Percentiles rank a stretch among this genome's conserved stretches.
Evolutionary conservation across 1,140 invertebrate genomes (phyloP).

Genomic region (Brachionus sp.): DNA sequence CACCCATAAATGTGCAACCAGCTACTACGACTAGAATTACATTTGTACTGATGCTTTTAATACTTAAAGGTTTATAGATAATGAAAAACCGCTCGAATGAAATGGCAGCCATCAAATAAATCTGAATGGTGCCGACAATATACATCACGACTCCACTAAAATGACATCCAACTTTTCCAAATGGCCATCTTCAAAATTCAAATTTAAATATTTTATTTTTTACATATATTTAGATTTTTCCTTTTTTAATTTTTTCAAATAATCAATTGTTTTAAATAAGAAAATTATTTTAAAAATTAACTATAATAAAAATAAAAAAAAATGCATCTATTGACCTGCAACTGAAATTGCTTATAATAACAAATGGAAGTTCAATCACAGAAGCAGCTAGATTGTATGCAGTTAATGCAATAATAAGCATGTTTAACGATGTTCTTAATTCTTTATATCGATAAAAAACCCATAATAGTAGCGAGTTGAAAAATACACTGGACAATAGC

Average conservation of each 20-base stretch:
- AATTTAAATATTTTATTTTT: neutral
- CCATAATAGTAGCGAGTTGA: neutral
- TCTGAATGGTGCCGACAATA: neutral
- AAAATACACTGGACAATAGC: neutral
- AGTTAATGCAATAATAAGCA: conserved; percentile 43
- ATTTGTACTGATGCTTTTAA: conserved; percentile 31
- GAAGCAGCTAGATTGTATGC: neutral
- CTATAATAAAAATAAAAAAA: neutral
- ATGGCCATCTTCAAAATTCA: neutral
- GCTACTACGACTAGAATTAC: neutral
- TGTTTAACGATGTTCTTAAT: conserved; percentile 8
- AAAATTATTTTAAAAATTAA: neutral
- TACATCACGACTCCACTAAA: conserved; percentile 22
- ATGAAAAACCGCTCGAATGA: conserved; percentile 35
- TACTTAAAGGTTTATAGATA: conserved; percentile 27
- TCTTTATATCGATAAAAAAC: conserved; percentile 6
- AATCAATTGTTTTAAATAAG: neutral
- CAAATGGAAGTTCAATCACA: conserved; percentile 31
- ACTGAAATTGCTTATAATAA: conserved; percentile 25
- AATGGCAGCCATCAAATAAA: conserved; percentile 35
- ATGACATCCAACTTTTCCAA: neutral
- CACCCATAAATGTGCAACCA: neutral
- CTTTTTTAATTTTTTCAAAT: neutral
- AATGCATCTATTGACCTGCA: conserved; percentile 1
- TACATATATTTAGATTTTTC: neutral